phyloP scores from a whole-genome alignment of 2,113 vertebrate species.

The Chaetops frenatus region DNA sequence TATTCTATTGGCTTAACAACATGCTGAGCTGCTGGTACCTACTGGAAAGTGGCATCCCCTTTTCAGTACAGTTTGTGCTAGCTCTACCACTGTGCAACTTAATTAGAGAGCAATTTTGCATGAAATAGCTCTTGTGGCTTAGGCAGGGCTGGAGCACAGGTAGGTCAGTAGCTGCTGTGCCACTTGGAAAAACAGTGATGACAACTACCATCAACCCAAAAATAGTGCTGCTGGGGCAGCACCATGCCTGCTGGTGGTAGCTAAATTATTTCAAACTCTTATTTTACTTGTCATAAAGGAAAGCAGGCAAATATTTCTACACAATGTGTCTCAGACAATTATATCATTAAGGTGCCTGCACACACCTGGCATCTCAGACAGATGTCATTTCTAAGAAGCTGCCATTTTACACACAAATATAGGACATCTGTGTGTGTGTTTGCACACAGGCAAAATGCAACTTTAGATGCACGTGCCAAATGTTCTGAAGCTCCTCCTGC shows the following conservation, averaged over 20 bases:
- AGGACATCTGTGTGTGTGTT: background rate
- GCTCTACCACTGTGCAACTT: conserved; percentile 34
- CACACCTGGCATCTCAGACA: background rate
- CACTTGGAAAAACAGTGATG: background rate
- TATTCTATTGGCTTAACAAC: background rate
- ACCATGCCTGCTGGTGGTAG: background rate
- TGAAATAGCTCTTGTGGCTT: background rate
- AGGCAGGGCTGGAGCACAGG: background rate
- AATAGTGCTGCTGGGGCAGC: background rate
- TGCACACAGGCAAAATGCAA: background rate
- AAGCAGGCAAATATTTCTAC: background rate
- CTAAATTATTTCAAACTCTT: background rate
- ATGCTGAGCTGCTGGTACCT: conserved; percentile 14
- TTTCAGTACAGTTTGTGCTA: conserved; percentile 14
- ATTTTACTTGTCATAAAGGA: background rate
- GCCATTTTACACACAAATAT: background rate
- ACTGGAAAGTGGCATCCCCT: conserved; percentile 1
- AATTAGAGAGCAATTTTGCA: conserved; percentile 52
- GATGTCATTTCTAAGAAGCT: background rate
- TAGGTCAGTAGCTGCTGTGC: conserved; percentile 1
- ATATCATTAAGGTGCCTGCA: background rate
- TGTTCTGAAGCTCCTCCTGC: background rate
- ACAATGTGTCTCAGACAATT: background rate
- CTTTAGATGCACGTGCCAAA: fast-evolving
- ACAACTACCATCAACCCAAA: background rate